These are phyloP conservation scores for Peribatodes rhomboidaria DNA, from an alignment of 2,888 invertebrate genomes.

Conservation along the genomic window DNA sequence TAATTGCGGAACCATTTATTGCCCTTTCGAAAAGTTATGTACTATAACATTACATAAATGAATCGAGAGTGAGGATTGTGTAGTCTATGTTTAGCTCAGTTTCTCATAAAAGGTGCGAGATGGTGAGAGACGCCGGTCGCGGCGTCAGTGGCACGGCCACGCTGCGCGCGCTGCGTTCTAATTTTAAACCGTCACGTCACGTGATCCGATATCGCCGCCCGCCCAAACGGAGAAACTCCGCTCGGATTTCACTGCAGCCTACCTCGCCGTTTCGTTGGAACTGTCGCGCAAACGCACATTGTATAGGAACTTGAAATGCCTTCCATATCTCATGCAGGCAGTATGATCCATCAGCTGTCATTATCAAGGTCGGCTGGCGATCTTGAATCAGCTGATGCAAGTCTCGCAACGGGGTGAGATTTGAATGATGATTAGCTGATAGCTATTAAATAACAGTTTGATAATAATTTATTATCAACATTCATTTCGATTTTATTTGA, in stretches of 20 bases:
- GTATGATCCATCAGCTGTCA: constrained; percentile 64
- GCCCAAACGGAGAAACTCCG: constrained; percentile 85
- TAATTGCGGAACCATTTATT: background rate
- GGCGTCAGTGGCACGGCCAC: constrained; percentile 69
- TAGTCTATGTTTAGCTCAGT: constrained; percentile 79
- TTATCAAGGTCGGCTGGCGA: constrained; percentile 72
- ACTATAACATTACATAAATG: constrained; percentile 55
- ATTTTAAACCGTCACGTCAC: constrained; percentile 80
- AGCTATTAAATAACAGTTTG: constrained; percentile 11
- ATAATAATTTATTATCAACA: constrained; percentile 2
- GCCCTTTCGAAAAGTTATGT: constrained; percentile 7
- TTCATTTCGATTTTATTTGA: background rate
- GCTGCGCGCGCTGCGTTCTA: constrained; percentile 80
- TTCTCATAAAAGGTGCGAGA: constrained; percentile 83
- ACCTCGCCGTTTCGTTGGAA: constrained; percentile 59
- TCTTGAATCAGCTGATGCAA: constrained; percentile 61
- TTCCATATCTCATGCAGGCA: constrained; percentile 46
- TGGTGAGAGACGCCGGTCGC: constrained; percentile 69
- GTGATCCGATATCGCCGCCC: constrained; percentile 79
- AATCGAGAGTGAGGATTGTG: constrained; percentile 59
- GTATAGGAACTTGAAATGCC: constrained; percentile 47
- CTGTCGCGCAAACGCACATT: constrained; percentile 30
- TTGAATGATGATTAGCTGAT: constrained; percentile 16
- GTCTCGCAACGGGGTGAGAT: constrained; percentile 9
- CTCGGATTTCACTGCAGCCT: constrained; percentile 80